Conservation (phyloP, 2,113 vertebrate species). For the Carollia perspicillata region DNA sequence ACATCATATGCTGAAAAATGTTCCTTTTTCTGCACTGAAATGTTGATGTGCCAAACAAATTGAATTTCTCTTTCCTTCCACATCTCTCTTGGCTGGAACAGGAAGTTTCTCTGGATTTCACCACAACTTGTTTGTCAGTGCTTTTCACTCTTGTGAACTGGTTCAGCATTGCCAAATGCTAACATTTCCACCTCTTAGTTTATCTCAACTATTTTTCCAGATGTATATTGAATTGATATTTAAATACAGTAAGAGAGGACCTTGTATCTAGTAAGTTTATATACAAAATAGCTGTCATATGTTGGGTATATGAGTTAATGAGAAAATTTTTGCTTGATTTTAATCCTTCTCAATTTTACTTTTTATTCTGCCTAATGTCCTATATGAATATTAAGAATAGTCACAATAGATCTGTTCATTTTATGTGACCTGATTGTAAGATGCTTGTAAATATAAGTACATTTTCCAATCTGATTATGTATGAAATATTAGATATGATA, state of each 20-base stretch:
- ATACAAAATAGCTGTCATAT: neutral
- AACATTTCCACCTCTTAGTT: neutral
- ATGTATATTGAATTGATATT: neutral
- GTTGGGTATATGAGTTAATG: neutral
- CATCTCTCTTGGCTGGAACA: neutral
- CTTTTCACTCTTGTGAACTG: slow-evolving; percentile 10
- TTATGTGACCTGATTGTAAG: neutral
- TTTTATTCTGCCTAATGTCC: neutral
- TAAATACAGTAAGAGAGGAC: neutral
- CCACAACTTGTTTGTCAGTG: neutral
- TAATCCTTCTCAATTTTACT: neutral
- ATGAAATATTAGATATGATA: neutral
- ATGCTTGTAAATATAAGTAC: neutral
- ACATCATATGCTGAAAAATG: slow-evolving; percentile 64
- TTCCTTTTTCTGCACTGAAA: slow-evolving; percentile 34
- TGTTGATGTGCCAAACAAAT: slow-evolving; percentile 40
- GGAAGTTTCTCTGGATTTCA: slow-evolving; percentile 37
- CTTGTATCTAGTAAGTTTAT: neutral
- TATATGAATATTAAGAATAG: neutral
- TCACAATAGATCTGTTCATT: neutral
- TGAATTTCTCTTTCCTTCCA: slow-evolving; percentile 54
- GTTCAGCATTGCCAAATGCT: neutral
- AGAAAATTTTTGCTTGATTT: neutral
- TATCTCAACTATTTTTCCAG: neutral
- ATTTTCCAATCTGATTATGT: neutral